These are phyloP conservation scores for Drosophila triauraria DNA, from an alignment of 1,140 invertebrate species.

Conservation along the genomic window DNA sequence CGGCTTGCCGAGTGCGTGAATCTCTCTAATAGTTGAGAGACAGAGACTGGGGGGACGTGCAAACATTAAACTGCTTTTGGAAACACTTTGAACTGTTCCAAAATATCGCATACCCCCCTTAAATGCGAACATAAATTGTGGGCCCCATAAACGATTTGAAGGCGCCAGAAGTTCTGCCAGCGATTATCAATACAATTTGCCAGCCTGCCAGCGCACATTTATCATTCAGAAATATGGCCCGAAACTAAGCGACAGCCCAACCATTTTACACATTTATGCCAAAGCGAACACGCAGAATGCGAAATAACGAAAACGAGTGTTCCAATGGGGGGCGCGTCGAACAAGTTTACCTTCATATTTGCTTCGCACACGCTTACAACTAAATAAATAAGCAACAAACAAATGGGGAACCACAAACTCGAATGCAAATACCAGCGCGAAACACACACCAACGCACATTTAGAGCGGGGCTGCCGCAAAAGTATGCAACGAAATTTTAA, in stretches of 20 bases:
- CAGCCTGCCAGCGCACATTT: constrained; percentile 40
- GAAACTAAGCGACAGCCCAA: constrained; percentile 10
- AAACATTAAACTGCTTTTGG: constrained; percentile 16
- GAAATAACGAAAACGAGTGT: constrained; percentile 21
- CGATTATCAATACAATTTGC: constrained; percentile 57
- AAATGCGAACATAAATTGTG: constrained; percentile 28
- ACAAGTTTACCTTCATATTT: constrained; percentile 49
- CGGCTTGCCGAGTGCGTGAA: constrained; percentile 55
- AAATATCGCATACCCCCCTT: background rate
- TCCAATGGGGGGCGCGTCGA: background rate
- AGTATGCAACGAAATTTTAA: constrained; percentile 74
- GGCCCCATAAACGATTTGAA: constrained; percentile 30
- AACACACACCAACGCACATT: constrained; percentile 9
- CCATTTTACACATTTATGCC: constrained; percentile 27
- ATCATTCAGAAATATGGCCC: constrained; percentile 47
- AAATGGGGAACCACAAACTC: constrained; percentile 45
- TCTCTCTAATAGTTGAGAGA: constrained; percentile 28
- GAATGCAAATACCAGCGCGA: constrained; percentile 31
- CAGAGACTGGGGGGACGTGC: background rate
- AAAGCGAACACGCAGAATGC: constrained; percentile 12
- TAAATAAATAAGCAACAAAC: constrained; percentile 64
- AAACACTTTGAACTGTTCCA: constrained; percentile 32
- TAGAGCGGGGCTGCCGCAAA: constrained; percentile 31
- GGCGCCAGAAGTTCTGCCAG: constrained; percentile 42
- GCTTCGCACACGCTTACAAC: constrained; percentile 40